Evolutionary conservation across 2,113 vertebrate genomes (phyloP).

Genomic region (Xyliphius kryptos): DNA sequence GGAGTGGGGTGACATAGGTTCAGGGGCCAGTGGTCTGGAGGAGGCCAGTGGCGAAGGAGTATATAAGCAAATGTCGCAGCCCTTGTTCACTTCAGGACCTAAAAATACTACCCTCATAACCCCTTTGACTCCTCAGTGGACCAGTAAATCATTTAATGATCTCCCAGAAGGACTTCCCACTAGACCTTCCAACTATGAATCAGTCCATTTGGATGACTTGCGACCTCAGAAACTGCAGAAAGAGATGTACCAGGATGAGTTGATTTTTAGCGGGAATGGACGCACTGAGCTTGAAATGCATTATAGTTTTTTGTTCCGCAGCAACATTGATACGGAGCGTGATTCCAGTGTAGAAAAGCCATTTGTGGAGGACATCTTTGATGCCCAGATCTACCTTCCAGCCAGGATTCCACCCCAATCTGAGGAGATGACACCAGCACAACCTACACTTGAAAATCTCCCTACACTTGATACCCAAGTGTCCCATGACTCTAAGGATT

Average conservation of each 20-base stretch:
- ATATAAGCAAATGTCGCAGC: conserved; percentile 46
- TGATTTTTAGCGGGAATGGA: conserved; percentile 74
- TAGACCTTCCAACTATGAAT: conserved; percentile 42
- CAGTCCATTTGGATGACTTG: conserved; percentile 51
- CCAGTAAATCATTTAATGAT: conserved; percentile 63
- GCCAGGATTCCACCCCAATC: conserved; percentile 41
- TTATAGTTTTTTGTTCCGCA: conserved; percentile 60
- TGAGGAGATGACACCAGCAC: conserved; percentile 35
- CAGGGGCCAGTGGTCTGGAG: conserved; percentile 63
- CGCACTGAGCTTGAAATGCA: conserved; percentile 67
- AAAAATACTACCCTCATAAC: conserved; percentile 47
- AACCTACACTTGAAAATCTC: conserved; percentile 35
- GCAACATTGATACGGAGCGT: conserved; percentile 50
- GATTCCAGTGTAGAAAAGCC: conserved; percentile 26
- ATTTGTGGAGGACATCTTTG: conserved; percentile 66
- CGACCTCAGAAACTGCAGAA: conserved; percentile 60
- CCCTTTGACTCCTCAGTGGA: conserved; percentile 42
- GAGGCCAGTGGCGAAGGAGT: conserved; percentile 60
- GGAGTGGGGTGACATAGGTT: conserved; percentile 57
- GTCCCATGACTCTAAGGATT: conserved; percentile 44
- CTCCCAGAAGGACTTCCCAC: conserved; percentile 69
- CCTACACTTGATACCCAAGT: conserved; percentile 25
- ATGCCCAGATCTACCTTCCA: conserved; percentile 73
- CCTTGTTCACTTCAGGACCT: conserved; percentile 51
- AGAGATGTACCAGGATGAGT: conserved; percentile 55